Base-by-base conservation (phyloP, 2,888 invertebrate species). In the Rutpela maculata region DNA sequence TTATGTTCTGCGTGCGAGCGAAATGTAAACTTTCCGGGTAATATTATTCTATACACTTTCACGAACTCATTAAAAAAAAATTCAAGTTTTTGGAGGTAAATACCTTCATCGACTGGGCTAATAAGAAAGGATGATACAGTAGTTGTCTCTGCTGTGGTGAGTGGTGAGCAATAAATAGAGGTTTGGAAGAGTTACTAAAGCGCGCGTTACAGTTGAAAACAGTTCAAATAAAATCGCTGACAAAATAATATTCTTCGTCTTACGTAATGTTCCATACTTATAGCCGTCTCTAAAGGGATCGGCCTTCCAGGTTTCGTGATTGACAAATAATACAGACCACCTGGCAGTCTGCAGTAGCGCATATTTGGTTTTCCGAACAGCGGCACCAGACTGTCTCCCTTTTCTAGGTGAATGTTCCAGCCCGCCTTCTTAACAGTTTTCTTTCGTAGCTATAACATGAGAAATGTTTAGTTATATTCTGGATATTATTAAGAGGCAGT, bases 301-400 rank as follows among this genome's bases (percentile, higher is more conserved):
- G 90, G 90, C 15, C 86, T 89, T 0, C 94, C 94, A 0, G 94
- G 93, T 81, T 90, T 92, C 12, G 90, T 88, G 0, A 94, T 86
- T 50, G 91, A 90, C 81, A 94, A 87, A 84, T 94, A 95, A 82
- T 92, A 90, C 75, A 93, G 88, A 0, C 91, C 92, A 0, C 93
- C 93, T 0, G 94, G 94, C 0, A 95, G 84, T 10, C 89, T 89
- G 5, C 93, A 93, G 56, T 87, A 85, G 3, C 87, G 82, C 65
- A 91, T 84, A 7, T 89, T 79, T 0, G 92, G 91, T 56, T 87
- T 80, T 1, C 84, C 84, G 78, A 90, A 91, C 56, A 83, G 81
- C 1, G 90, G 89, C 35, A 90, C 86, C 22, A 87, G 76, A 26
- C 77, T 78, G 67, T 83, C 82, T 12, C 83, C 79, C 38, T 81